Evolutionary conservation across 2,797 vertebrate species (phyloP).

Genomic region (Chelon auratus): DNA sequence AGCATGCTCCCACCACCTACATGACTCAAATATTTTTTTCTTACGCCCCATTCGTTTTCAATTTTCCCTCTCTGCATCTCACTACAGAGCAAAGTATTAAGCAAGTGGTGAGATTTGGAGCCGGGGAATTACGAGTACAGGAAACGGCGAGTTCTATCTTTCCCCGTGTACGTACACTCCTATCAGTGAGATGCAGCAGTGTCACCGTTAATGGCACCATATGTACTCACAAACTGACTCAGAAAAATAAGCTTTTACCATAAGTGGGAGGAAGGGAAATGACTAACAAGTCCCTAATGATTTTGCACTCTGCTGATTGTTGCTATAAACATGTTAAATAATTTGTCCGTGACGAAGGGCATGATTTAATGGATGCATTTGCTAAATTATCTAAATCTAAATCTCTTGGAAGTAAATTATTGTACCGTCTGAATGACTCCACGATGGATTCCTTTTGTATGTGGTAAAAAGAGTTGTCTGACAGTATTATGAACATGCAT

Average conservation of each 20-base stretch:
- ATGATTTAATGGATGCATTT: neutral
- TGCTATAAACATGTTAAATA: neutral
- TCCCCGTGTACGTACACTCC: slow-evolving; percentile 3
- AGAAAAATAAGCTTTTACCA: slow-evolving; percentile 6
- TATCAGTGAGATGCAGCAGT: slow-evolving; percentile 25
- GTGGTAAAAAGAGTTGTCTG: neutral
- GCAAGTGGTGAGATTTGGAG: slow-evolving; percentile 27
- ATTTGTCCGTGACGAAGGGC: neutral
- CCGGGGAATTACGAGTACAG: slow-evolving; percentile 18
- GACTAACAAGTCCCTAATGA: neutral
- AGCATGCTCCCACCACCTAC: slow-evolving; percentile 8
- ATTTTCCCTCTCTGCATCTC: slow-evolving; percentile 32
- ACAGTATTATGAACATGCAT: neutral
- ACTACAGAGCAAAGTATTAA: slow-evolving; percentile 27
- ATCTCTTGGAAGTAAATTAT: too few relatives aligned
- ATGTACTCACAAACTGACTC: slow-evolving; percentile 20
- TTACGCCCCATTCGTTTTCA: slow-evolving; percentile 32
- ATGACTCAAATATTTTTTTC: slow-evolving; percentile 9
- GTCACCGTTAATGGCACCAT: slow-evolving; percentile 13
- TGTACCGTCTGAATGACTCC: too few relatives aligned
- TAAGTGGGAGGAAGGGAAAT: neutral
- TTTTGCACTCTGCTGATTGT: neutral
- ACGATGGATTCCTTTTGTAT: neutral
- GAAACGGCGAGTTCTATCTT: slow-evolving; percentile 13
- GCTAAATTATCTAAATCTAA: neutral